Evolutionary conservation across 1,140 invertebrate genomes (phyloP).

Genomic region (Phortica variegata): DNA sequence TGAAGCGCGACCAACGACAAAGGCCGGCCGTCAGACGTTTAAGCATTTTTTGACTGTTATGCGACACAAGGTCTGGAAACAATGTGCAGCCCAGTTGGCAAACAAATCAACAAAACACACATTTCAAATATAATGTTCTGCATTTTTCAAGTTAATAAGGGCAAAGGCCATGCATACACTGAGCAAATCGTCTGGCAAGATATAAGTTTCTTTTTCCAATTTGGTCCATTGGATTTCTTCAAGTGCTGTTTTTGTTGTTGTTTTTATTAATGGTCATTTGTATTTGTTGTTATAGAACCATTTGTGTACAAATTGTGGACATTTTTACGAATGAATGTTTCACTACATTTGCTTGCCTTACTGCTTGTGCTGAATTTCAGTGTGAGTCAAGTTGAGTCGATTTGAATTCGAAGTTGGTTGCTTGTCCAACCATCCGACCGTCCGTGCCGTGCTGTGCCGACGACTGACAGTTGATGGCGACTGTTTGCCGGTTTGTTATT

Average conservation of each 20-base stretch:
- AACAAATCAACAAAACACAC: slow-evolving; percentile 32
- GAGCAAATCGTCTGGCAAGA: background rate
- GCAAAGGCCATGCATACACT: slow-evolving; percentile 13
- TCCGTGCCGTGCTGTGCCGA: no score
- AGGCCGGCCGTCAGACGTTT: background rate
- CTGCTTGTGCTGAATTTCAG: no score
- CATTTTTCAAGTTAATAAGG: slow-evolving; percentile 49
- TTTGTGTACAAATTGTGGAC: slow-evolving; percentile 42
- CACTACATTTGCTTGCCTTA: no score
- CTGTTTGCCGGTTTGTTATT: no score
- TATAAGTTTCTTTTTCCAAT: no score
- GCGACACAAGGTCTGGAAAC: background rate
- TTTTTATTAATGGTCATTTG: slow-evolving; percentile 33
- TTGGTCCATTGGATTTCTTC: no score
- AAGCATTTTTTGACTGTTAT: slow-evolving; percentile 16
- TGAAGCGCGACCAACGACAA: background rate
- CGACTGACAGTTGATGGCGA: no score
- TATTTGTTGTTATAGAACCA: no score
- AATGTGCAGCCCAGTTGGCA: slow-evolving; percentile 3
- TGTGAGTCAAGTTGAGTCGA: no score
- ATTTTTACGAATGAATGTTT: slow-evolving; percentile 30
- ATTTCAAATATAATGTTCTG: slow-evolving; percentile 47
- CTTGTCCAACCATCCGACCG: no score
- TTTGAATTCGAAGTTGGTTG: slow-evolving; percentile 25
- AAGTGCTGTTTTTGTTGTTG: no score